phyloP scores from a whole-genome alignment of 92 coral and sea anemone species.

The Actinostola sp. region DNA sequence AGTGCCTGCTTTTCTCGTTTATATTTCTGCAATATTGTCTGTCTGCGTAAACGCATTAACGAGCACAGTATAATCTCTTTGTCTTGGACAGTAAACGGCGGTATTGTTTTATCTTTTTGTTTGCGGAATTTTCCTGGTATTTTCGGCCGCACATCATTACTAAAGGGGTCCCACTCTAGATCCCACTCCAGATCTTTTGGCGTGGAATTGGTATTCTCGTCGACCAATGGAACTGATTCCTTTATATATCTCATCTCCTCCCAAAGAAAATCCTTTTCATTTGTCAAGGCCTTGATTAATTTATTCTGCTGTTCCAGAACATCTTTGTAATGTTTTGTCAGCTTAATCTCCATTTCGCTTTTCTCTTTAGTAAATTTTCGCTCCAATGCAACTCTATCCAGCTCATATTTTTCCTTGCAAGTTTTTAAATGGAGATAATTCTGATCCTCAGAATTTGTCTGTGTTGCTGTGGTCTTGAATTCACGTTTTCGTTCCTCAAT shows the following conservation, averaged over 20 bases:
- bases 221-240: conserved; percentile 27
- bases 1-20: conserved; percentile 51
- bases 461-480: conserved; percentile 18
- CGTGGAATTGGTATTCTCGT: not conserved
- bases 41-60: conserved; percentile 53
- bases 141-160: not conserved
- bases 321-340: conserved; percentile 37
- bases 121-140: not conserved
- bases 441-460: conserved; percentile 47
- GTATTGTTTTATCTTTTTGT: conserved; percentile 7
- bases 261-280: conserved; percentile 63
- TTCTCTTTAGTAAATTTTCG: conserved; percentile 41
- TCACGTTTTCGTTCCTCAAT: conserved; percentile 10
- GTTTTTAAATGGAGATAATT: conserved; percentile 17
- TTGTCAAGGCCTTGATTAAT: conserved; percentile 49
- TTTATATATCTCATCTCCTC: conserved; percentile 52
- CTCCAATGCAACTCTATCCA: conserved; percentile 35
- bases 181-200: conserved; percentile 30
- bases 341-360: conserved; percentile 22
- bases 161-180: conserved; percentile 9
- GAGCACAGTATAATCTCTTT: conserved; percentile 29
- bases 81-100: conserved; percentile 9
- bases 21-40: conserved; percentile 31
- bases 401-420: conserved; percentile 39
- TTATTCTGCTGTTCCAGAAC: conserved; percentile 45